Evolutionary conservation across 2,888 invertebrate genomes (phyloP).

Genomic region (Cantharis rustica): DNA sequence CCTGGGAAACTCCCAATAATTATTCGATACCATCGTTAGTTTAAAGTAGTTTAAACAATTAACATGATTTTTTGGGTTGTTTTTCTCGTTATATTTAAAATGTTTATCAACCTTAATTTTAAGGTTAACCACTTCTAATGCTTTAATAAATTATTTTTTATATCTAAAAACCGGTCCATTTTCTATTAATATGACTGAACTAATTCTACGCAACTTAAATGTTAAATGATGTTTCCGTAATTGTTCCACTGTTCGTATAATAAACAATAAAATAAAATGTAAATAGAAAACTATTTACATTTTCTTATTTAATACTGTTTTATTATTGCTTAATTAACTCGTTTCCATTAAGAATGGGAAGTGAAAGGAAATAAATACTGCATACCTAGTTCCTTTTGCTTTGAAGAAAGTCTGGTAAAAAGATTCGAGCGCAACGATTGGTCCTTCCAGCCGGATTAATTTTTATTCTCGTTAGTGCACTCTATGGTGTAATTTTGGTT

Average conservation of each 20-base stretch:
- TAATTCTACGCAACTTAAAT: not conserved
- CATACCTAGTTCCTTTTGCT: not conserved
- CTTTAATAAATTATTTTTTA: slow-evolving; percentile 2
- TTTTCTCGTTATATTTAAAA: slow-evolving; percentile 3
- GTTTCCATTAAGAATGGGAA: not conserved
- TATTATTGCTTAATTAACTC: not conserved
- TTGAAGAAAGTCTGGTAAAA: not conserved
- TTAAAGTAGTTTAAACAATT: not conserved
- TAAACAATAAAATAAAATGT: not conserved
- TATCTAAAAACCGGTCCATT: not conserved
- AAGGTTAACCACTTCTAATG: slow-evolving; percentile 4
- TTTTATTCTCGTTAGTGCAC: not conserved
- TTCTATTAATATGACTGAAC: not conserved
- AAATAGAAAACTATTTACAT: not conserved
- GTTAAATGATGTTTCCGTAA: not conserved
- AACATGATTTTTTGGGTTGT: slow-evolving; percentile 5
- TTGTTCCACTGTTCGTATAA: not conserved
- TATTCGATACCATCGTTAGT: not conserved
- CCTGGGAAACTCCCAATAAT: not conserved
- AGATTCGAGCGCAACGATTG: not conserved
- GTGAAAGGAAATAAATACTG: not conserved
- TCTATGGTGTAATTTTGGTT: not conserved
- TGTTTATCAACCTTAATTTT: slow-evolving; percentile 2
- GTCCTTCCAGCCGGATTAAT: not conserved
- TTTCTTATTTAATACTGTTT: not conserved